Conservation (phyloP, 2,113 vertebrate genomes). For the Perccottus glenii region DNA sequence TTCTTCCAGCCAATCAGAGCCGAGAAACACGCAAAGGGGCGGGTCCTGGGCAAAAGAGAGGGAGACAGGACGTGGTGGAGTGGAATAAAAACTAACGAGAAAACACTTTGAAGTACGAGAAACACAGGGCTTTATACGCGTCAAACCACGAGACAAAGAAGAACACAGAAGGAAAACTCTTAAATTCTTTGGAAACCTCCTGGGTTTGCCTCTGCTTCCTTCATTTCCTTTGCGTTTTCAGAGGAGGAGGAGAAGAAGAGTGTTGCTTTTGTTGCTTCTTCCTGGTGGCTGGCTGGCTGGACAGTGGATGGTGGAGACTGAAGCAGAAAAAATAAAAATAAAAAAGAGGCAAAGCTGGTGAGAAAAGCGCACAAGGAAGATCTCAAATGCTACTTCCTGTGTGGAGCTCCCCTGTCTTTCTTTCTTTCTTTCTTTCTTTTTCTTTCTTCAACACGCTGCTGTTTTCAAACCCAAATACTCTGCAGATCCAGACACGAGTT, state of each 20-base stretch:
- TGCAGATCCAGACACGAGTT: neutral
- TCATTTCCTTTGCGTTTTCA: neutral
- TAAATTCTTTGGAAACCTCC: conserved; percentile 28
- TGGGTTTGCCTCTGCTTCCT: conserved; percentile 40
- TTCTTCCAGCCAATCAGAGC: conserved; percentile 58
- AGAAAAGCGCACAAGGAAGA: conserved; percentile 19
- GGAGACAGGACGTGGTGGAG: conserved; percentile 53
- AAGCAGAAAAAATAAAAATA: conserved; percentile 7
- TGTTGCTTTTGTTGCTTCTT: conserved; percentile 38
- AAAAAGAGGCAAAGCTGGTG: conserved; percentile 9
- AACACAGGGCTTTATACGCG: neutral
- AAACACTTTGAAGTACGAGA: conserved; percentile 33
- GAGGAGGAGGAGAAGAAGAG: neutral
- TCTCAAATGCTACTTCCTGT: conserved; percentile 58
- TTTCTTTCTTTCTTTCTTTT: too few species aligned
- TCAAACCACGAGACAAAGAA: neutral
- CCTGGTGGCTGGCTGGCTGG: conserved; percentile 30
- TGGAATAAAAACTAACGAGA: conserved; percentile 62
- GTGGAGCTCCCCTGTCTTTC: neutral
- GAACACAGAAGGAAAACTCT: neutral
- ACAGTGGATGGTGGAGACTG: neutral
- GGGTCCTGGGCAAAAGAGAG: conserved; percentile 51
- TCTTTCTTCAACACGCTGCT: neutral
- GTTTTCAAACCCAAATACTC: neutral
- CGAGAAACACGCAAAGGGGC: conserved; percentile 24